Evolutionary conservation across 1,140 invertebrate species (phyloP).

Genomic region (Caenorhabditis tropicalis): DNA sequence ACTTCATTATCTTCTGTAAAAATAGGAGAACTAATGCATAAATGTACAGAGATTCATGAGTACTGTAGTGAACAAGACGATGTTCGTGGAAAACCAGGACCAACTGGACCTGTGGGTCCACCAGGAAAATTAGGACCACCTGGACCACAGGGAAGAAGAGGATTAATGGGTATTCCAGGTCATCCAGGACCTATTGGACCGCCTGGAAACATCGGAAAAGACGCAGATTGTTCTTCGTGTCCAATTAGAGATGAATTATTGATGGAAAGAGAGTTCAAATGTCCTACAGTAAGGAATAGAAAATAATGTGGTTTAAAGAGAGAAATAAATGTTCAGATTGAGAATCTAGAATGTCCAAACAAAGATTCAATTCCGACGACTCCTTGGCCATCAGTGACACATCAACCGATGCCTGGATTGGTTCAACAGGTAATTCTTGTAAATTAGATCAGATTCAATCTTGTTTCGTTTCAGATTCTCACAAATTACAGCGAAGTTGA

Average conservation of each 20-base stretch:
- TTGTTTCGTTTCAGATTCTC: slow-evolving; percentile 68
- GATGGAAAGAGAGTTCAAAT: slow-evolving; percentile 54
- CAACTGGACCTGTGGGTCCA: slow-evolving; percentile 58
- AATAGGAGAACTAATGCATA: slow-evolving; percentile 69
- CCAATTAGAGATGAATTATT: slow-evolving; percentile 61
- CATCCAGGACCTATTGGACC: slow-evolving; percentile 62
- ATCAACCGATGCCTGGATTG: slow-evolving; percentile 58
- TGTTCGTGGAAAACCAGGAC: slow-evolving; percentile 62
- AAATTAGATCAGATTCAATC: too few species aligned
- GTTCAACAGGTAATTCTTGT: slow-evolving; percentile 64
- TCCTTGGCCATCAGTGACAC: slow-evolving; percentile 56
- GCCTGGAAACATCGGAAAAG: slow-evolving; percentile 60
- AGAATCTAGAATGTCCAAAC: not conserved
- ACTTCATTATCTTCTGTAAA: slow-evolving; percentile 65
- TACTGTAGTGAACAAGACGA: slow-evolving; percentile 65
- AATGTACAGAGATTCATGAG: slow-evolving; percentile 69
- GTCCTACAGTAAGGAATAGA: slow-evolving; percentile 56
- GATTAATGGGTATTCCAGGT: slow-evolving; percentile 58
- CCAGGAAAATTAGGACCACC: slow-evolving; percentile 43
- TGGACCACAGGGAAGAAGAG: slow-evolving; percentile 55
- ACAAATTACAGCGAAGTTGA: slow-evolving; percentile 69
- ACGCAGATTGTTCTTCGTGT: slow-evolving; percentile 65
- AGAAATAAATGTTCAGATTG: not conserved
- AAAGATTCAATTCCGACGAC: not conserved
- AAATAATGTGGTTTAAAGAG: slow-evolving; percentile 56